A percentile compares a stretch with the other conserved stretches of the same genome.
Conservation (phyloP, 2,888 invertebrate species). For the Synergus gifuensis region DNA sequence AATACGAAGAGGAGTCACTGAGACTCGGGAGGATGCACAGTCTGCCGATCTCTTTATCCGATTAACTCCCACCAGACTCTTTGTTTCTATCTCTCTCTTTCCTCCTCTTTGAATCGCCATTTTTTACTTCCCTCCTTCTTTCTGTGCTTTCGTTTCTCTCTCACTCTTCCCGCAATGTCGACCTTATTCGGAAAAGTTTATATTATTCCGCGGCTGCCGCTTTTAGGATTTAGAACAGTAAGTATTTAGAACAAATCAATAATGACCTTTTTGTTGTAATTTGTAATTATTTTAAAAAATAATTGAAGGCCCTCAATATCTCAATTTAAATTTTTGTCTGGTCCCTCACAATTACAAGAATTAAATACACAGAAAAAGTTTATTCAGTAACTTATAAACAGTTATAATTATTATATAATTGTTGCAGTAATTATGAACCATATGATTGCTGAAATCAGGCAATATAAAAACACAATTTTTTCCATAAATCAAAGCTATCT, state of each 20-base stretch:
- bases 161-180: constrained; percentile 15
- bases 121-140: constrained; percentile 9
- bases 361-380: no score
- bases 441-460: not conserved
- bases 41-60: constrained; percentile 71
- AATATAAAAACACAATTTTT: not conserved
- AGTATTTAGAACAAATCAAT: no score
- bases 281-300: no score
- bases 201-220: constrained; percentile 36
- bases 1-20: constrained; percentile 50
- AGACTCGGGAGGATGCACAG: constrained; percentile 68
- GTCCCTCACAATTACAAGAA: no score
- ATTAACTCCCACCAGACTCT: constrained; percentile 66
- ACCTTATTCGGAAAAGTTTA: constrained; percentile 19
- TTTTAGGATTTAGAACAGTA: constrained; percentile 51
- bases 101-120: constrained; percentile 1
- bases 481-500: constrained; percentile 7
- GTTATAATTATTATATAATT: not conserved
- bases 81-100: constrained; percentile 1
- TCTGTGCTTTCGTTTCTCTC: constrained; percentile 5
- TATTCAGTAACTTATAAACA: not conserved
- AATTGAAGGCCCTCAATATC: no score
- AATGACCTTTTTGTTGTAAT: no score
- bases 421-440: not conserved
- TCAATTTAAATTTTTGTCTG: no score